These are phyloP conservation scores for Allolobophora icterica DNA, from an alignment of 2,888 invertebrate species.

Conservation along the genomic window DNA sequence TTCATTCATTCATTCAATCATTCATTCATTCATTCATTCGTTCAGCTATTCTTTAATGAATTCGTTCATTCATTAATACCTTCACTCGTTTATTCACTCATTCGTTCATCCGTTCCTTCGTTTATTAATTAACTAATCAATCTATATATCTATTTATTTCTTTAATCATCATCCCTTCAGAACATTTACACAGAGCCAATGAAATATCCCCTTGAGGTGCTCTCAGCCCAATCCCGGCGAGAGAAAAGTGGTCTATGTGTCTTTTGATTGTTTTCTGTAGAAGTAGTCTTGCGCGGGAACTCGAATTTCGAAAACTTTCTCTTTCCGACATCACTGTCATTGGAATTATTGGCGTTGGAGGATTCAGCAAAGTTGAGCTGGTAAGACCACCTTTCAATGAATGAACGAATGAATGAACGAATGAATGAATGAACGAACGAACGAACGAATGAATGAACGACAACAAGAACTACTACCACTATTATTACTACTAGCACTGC, in stretches of 20 bases:
- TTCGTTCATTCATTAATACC: neutral
- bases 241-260: neutral
- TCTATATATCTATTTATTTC: no score
- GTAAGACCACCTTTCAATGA: conserved; percentile 66
- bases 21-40: neutral
- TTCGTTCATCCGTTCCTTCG: no score
- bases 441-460: no score
- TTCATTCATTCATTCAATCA: neutral
- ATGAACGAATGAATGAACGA: neutral
- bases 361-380: conserved; percentile 95
- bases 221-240: neutral
- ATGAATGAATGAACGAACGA: neutral
- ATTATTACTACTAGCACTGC: no score
- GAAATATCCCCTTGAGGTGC: neutral
- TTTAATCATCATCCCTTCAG: no score
- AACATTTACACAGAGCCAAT: neutral
- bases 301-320: neutral
- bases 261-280: neutral
- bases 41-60: neutral
- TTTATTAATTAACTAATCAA: no score
- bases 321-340: conserved; percentile 85
- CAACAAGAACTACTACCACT: no score
- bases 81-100: neutral
- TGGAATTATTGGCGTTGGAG: conserved; percentile 94
- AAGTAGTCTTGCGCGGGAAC: neutral